These are phyloP conservation scores for Hemicrepidius hirtus DNA, from an alignment of 2,888 invertebrate species.

Conservation along the genomic window DNA sequence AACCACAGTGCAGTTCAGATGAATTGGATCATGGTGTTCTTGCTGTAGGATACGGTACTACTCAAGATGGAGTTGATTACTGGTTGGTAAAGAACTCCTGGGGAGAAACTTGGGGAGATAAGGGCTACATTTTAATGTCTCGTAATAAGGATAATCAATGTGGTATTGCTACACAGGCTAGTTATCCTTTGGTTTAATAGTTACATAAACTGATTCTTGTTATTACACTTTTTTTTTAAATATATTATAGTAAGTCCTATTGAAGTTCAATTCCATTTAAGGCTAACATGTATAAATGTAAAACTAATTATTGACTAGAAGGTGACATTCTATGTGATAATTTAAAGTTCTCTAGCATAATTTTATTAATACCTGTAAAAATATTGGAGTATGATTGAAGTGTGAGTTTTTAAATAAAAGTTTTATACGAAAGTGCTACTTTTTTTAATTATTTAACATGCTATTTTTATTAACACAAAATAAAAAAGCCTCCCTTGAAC, in stretches of 20 bases:
- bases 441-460: no score
- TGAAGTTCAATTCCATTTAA: not conserved
- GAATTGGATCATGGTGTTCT: conserved; percentile 90
- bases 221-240: not conserved
- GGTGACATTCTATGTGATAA: no score
- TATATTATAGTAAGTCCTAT: not conserved
- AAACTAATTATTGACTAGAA: no score
- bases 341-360: no score
- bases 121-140: conserved; percentile 92
- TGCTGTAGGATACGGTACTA: conserved; percentile 88
- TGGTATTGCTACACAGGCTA: conserved; percentile 88
- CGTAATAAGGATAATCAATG: conserved; percentile 90
- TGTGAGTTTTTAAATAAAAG: no score
- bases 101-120: conserved; percentile 86
- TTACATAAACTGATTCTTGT: not conserved
- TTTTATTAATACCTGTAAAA: no score
- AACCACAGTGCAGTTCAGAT: conserved; percentile 82
- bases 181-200: conserved; percentile 87
- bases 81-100: conserved; percentile 94
- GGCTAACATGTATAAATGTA: not conserved
- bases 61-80: conserved; percentile 83
- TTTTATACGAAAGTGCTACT: no score
- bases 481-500: no score
- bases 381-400: no score
- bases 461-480: no score